Evolutionary conservation across 2,888 invertebrate species (phyloP).

Genomic region (Tiliacea citrago): DNA sequence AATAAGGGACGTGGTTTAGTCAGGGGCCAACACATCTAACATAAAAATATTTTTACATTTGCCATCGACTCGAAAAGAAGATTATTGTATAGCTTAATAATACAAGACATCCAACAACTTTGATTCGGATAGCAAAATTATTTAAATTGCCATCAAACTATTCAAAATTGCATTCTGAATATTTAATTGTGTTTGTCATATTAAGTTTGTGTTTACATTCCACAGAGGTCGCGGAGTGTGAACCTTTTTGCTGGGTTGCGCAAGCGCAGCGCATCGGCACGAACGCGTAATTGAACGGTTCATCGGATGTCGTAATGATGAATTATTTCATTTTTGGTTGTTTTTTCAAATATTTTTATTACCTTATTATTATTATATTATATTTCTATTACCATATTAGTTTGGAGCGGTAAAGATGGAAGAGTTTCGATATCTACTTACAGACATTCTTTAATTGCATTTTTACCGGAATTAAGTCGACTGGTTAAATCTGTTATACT

Average conservation of each 20-base stretch:
- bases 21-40: not conserved
- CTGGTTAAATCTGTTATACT: not conserved
- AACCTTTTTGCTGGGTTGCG: slow-evolving; percentile 57
- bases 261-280: slow-evolving; percentile 43
- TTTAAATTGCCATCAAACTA: slow-evolving; percentile 23
- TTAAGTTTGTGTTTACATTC: slow-evolving; percentile 59
- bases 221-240: slow-evolving; percentile 55
- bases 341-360: slow-evolving; percentile 31
- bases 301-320: slow-evolving; percentile 57
- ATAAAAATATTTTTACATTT: not conserved
- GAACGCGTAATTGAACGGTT: slow-evolving; percentile 53
- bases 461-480: not conserved
- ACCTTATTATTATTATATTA: too few species aligned
- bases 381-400: not conserved
- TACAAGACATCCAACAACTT: not conserved
- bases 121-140: slow-evolving; percentile 4
- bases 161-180: slow-evolving; percentile 40
- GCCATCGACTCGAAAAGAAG: not conserved
- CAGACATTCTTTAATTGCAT: not conserved
- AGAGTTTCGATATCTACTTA: not conserved
- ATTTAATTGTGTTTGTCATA: slow-evolving; percentile 50
- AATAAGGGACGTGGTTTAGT: not conserved
- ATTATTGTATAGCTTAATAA: not conserved
- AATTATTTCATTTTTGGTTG: slow-evolving; percentile 48
- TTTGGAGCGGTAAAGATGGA: slow-evolving; percentile 1